A percentile compares a stretch with the other conserved stretches of the same genome.
phyloP scores from a whole-genome alignment of 2,113 vertebrate genomes.

The Muscicapa adusta region DNA sequence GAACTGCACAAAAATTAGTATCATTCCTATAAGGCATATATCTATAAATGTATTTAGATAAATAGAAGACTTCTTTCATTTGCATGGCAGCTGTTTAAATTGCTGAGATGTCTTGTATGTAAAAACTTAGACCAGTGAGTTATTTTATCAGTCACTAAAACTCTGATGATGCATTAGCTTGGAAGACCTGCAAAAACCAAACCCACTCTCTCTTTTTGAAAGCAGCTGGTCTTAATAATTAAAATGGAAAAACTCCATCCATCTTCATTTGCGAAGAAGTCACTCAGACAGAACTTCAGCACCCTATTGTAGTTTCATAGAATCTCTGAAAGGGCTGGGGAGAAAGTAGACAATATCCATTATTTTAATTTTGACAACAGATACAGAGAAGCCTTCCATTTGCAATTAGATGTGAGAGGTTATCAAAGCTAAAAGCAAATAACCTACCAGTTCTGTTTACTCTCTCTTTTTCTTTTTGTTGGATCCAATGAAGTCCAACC shows the following conservation, averaged over 20 bases:
- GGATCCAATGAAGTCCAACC: conserved; percentile 71
- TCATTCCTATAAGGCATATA: neutral
- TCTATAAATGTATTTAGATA: neutral
- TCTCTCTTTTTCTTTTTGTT: conserved; percentile 63
- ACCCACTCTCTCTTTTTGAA: neutral
- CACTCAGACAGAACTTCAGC: neutral
- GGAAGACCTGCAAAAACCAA: conserved; percentile 10
- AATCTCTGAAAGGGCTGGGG: neutral
- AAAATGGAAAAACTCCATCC: conserved; percentile 47
- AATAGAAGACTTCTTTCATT: neutral
- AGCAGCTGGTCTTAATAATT: conserved; percentile 48
- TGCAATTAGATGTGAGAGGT: conserved; percentile 81
- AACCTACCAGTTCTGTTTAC: conserved; percentile 72
- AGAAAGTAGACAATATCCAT: neutral
- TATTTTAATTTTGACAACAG: conserved; percentile 25
- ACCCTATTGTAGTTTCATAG: neutral
- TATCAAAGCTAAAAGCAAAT: conserved; percentile 80
- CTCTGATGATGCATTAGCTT: conserved; percentile 21
- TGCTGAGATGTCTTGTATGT: neutral
- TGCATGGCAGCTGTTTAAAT: neutral
- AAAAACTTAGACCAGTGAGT: neutral
- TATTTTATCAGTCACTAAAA: conserved; percentile 29
- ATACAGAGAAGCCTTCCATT: conserved; percentile 10
- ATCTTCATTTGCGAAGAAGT: conserved; percentile 48
- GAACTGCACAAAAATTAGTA: neutral